Evolutionary conservation across 2,113 vertebrate genomes (phyloP), one percentile per base, ranked within the genome.

Genomic region (Misgurnus mizolepis): DNA sequence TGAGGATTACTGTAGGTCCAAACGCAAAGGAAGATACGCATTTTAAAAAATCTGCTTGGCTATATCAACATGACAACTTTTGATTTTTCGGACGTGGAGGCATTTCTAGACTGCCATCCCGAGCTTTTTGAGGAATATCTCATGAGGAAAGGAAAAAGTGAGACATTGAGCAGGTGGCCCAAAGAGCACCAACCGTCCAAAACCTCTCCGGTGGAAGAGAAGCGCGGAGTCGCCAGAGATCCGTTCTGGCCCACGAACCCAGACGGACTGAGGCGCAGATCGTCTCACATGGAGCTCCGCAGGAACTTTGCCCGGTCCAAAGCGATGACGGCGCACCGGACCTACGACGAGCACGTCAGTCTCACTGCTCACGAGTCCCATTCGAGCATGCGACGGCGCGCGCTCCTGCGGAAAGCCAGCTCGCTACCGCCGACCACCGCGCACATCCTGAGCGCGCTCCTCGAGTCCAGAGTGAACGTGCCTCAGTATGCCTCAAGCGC

Each of bases 321-420:
- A 85, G 91, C 91, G 67, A 90, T 88, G 74, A 91, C 91, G 0
- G 83, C 91, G 0, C 90, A 94, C 86, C 83, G 90, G 69, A 94
- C 93, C 47, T 93, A 92, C 86, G 93, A 93, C 83, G 93, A 93
- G 87, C 91, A 92, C 61, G 88, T 89, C 60, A 92, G 89, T 66
- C 81, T 89, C 41, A 88, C 85, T 67, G 88, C 91, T 8, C 89
- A 92, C 78, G 93, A 92, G 45, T 89, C 91, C 17, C 89, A 90
- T 82, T 92, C 93, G 49, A 92, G 91, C 85, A 83, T 90, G 91
- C 85, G 93, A 81, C 90, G 93, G 69, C 90, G 93, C 4, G 93
- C 93, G 76, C 91, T 94, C 70, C 88, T 94, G 84, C 89, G 93
- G 27, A 94, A 94, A 90, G 93, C 93, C 89, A 94, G 93, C 83